Conservation (phyloP, 2,113 vertebrate species). For the Microcebus tavaratra region DNA sequence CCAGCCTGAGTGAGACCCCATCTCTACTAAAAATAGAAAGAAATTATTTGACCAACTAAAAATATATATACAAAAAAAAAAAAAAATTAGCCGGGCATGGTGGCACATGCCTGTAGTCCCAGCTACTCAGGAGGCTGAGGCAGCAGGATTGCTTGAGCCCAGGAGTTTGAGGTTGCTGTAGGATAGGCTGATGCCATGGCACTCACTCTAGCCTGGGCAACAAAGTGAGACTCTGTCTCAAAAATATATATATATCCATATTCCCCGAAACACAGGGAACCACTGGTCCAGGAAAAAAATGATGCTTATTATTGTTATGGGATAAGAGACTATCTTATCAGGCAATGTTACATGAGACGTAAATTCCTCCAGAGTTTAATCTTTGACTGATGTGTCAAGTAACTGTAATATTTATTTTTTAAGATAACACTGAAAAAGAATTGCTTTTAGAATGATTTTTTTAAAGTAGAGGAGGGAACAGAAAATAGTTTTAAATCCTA, state of each 20-base stretch:
- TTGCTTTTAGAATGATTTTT: background rate
- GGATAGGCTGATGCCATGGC: too few species aligned
- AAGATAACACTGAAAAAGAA: background rate
- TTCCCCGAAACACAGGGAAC: background rate
- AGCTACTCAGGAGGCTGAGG: too few species aligned
- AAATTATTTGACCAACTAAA: too few species aligned
- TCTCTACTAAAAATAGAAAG: too few species aligned
- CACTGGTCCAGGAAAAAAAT: background rate
- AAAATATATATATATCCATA: background rate
- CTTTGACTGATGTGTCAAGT: background rate
- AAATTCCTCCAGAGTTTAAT: background rate
- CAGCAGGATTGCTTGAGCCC: too few species aligned
- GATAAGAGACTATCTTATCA: background rate
- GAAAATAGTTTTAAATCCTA: constrained; percentile 23
- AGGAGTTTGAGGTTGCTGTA: too few species aligned
- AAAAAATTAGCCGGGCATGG: too few species aligned
- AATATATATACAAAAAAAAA: too few species aligned
- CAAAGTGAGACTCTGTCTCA: too few species aligned
- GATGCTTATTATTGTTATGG: background rate
- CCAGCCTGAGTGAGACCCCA: too few species aligned
- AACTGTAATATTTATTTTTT: background rate
- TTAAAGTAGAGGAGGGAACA: background rate
- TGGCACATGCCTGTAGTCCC: too few species aligned
- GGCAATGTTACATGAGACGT: background rate
- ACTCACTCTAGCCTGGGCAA: too few species aligned